phyloP scores from a whole-genome alignment of 30 jellyfish, hydroid and myxozoan species.

The Catostylus mosaicus region DNA sequence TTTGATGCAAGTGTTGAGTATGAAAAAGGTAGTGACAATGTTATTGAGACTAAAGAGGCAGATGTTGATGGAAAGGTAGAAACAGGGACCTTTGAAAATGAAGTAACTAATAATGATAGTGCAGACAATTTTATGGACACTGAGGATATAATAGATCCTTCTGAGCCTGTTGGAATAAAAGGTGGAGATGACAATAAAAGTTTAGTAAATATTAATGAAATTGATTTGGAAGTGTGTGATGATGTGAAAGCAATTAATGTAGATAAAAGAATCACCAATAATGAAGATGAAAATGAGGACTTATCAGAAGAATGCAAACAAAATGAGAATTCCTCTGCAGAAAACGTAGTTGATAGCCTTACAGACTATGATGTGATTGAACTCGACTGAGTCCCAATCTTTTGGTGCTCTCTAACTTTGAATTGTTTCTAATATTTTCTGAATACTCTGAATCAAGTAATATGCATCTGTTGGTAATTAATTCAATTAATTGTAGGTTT shows the following conservation, averaged over 20 bases:
- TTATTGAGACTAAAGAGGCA: background rate
- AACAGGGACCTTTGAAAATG: background rate
- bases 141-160: background rate
- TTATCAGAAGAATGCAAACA: background rate
- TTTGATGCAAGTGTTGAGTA: constrained; percentile 49
- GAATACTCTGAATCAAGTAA: background rate
- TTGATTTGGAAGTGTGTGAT: background rate
- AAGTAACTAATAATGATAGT: background rate
- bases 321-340: background rate
- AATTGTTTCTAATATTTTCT: background rate
- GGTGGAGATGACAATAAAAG: background rate
- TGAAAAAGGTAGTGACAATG: constrained; percentile 13
- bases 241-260: background rate
- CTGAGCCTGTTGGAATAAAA: background rate
- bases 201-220: background rate
- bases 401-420: background rate
- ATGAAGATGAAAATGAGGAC: background rate
- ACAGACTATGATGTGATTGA: constrained; percentile 76
- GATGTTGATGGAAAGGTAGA: background rate
- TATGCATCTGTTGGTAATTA: too few relatives aligned
- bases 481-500: too few relatives aligned
- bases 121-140: background rate
- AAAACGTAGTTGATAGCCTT: constrained; percentile 21
- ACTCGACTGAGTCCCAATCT: constrained; percentile 14
- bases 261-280: background rate